A percentile compares a stretch with the other conserved stretches of the same genome.
Evolutionary conservation across 2,113 vertebrate species (phyloP).

Genomic region (Gnathonemus echidnorhynchus): DNA sequence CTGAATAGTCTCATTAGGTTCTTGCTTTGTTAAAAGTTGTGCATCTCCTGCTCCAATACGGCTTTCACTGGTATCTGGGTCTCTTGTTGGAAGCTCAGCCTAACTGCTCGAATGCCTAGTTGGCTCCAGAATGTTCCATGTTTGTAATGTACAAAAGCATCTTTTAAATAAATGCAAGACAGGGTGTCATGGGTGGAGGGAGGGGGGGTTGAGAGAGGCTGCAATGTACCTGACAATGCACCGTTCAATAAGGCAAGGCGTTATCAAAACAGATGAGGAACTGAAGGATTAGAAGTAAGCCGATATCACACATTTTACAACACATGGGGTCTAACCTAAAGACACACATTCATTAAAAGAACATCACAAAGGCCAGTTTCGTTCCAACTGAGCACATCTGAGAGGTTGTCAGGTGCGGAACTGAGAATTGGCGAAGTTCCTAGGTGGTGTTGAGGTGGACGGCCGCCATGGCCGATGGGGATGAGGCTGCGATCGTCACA

Average conservation of each 20-base stretch:
- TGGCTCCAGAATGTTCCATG: neutral
- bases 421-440: neutral
- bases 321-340: neutral
- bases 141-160: neutral
- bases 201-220: neutral
- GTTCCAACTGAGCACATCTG: neutral
- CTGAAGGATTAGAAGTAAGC: neutral
- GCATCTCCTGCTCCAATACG: no score
- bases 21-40: no score
- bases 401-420: neutral
- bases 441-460: neutral
- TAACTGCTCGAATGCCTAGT: neutral
- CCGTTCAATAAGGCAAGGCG: neutral
- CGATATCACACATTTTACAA: neutral
- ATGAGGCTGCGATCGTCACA: neutral
- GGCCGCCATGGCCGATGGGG: neutral
- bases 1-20: neutral
- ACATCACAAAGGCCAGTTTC: neutral
- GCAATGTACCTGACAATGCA: neutral
- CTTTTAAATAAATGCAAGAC: neutral
- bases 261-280: neutral
- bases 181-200: neutral
- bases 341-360: neutral
- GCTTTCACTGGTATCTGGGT: neutral
- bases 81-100: neutral